These are phyloP conservation scores for Corynorhinus townsendii DNA, from an alignment of 2,113 vertebrate genomes.

Conservation along the genomic window DNA sequence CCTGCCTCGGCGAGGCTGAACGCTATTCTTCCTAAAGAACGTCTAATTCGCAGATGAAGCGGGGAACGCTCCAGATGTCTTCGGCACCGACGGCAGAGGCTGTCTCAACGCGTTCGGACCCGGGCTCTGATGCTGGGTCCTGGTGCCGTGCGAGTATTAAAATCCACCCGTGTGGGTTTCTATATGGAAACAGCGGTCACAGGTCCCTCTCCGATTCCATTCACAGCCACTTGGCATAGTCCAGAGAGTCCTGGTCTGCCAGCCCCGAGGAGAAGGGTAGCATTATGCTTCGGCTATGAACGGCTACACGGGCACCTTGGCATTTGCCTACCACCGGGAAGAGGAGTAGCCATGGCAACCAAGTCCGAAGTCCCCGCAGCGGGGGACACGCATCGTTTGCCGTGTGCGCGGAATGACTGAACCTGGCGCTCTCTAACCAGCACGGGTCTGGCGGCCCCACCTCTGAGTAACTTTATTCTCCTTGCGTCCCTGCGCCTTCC, in stretches of 20 bases:
- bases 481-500: neutral
- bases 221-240: conserved; percentile 60
- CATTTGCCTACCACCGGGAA: conserved; percentile 54
- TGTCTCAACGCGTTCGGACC: neutral
- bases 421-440: neutral
- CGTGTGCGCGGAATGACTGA: neutral
- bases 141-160: neutral
- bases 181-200: conserved; percentile 36
- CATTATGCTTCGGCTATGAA: neutral
- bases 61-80: neutral
- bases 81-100: neutral
- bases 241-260: neutral
- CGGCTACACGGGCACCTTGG: neutral
- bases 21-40: neutral
- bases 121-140: neutral
- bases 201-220: neutral
- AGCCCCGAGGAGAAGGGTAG: neutral
- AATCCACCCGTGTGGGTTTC: conserved; percentile 2
- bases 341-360: neutral
- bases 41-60: neutral
- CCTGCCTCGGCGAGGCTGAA: neutral
- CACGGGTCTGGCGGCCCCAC: neutral
- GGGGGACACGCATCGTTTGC: neutral
- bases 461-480: neutral
- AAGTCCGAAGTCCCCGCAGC: conserved; percentile 21